phyloP scores from a whole-genome alignment of 2,888 invertebrate species.

The Gastrophysa polygoni region DNA sequence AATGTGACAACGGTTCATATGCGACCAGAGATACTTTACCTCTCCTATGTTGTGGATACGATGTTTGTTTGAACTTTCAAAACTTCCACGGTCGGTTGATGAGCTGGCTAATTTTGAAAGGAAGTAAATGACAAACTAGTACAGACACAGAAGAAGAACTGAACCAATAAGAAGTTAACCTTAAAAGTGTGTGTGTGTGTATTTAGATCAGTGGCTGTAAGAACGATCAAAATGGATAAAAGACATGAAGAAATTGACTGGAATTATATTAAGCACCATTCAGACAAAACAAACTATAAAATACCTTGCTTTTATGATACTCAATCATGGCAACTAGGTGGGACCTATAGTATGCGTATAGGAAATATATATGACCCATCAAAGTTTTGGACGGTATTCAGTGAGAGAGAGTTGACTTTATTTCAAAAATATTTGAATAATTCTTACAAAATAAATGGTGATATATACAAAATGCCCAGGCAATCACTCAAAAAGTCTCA shows the following conservation, averaged over 20 bases:
- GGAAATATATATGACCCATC: constrained; percentile 31
- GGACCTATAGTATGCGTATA: constrained; percentile 29
- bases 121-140: too few species aligned
- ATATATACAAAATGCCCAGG: constrained; percentile 25
- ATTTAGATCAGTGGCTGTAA: neutral
- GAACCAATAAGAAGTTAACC: too few species aligned
- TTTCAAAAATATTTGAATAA: constrained; percentile 24
- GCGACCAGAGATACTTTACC: too few species aligned
- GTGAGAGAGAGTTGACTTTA: constrained; percentile 25
- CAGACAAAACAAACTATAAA: constrained; percentile 20
- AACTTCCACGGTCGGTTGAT: too few species aligned
- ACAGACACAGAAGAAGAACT: too few species aligned
- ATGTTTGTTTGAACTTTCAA: too few species aligned
- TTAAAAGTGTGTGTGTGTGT: too few species aligned
- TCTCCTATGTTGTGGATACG: too few species aligned
- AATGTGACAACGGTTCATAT: too few species aligned
- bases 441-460: constrained; percentile 23
- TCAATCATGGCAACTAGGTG: constrained; percentile 23
- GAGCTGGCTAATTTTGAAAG: too few species aligned
- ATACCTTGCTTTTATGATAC: constrained; percentile 31
- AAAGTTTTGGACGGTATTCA: constrained; percentile 34
- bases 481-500: constrained; percentile 13
- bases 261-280: constrained; percentile 20
- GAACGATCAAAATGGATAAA: neutral
- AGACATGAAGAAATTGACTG: constrained; percentile 20